Evolutionary conservation across 1,140 invertebrate genomes (phyloP).

Genomic region (Scaptomyza montana): DNA sequence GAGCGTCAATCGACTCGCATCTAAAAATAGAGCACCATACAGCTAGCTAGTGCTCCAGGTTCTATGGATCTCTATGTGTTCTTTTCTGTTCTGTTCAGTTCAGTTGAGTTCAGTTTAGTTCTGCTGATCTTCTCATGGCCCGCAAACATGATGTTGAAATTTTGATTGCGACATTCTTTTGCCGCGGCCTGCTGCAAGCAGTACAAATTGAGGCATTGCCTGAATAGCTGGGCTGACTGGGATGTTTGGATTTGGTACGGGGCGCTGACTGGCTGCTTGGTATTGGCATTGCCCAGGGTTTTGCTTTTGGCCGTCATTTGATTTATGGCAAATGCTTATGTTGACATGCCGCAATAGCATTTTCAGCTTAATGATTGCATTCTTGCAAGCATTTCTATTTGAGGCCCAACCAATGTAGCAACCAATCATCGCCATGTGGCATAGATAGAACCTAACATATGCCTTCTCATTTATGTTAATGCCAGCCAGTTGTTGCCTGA

Average conservation of each 20-base stretch:
- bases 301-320: slow-evolving; percentile 61
- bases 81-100: slow-evolving; percentile 12
- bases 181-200: slow-evolving; percentile 36
- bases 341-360: slow-evolving; percentile 72
- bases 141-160: slow-evolving; percentile 73
- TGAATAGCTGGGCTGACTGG: slow-evolving; percentile 28
- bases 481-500: slow-evolving; percentile 34
- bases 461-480: slow-evolving; percentile 3
- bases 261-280: neutral
- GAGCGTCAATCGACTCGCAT: slow-evolving; percentile 58
- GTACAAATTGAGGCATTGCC: slow-evolving; percentile 68
- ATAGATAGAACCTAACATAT: slow-evolving; percentile 13
- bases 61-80: slow-evolving; percentile 12
- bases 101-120: slow-evolving; percentile 24
- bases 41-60: slow-evolving; percentile 31
- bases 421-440: slow-evolving; percentile 37
- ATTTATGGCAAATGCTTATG: slow-evolving; percentile 76
- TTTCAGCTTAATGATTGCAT: slow-evolving; percentile 64
- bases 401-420: slow-evolving; percentile 44
- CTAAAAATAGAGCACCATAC: slow-evolving; percentile 67
- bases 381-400: slow-evolving; percentile 48
- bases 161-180: slow-evolving; percentile 79
- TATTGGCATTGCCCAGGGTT: slow-evolving; percentile 29
- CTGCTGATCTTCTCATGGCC: slow-evolving; percentile 19
- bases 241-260: neutral